Evolutionary conservation across 2,113 vertebrate genomes (phyloP).

Genomic region (Heloderma charlesbogerti): DNA sequence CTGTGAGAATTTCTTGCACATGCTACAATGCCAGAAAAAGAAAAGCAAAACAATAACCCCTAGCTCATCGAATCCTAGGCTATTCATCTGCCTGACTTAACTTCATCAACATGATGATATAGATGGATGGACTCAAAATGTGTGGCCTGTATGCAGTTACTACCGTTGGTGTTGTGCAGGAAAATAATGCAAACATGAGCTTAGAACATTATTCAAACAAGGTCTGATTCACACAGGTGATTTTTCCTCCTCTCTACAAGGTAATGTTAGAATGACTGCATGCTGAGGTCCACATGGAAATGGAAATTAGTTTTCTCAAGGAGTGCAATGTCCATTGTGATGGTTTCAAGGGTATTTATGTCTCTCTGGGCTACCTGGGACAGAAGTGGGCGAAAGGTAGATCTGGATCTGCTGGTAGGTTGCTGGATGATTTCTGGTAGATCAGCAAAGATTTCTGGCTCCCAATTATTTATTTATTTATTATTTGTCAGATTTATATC

Average conservation of each 20-base stretch:
- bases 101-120: conserved; percentile 67
- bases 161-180: conserved; percentile 27
- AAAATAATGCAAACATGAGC: neutral
- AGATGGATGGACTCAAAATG: conserved; percentile 63
- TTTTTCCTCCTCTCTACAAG: neutral
- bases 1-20: conserved; percentile 66
- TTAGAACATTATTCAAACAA: neutral
- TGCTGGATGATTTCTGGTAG: too few relatives aligned
- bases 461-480: too few relatives aligned
- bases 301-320: neutral
- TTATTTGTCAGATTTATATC: too few relatives aligned
- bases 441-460: too few relatives aligned
- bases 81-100: conserved; percentile 71
- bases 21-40: conserved; percentile 51
- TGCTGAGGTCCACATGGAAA: neutral
- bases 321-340: neutral
- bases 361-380: neutral
- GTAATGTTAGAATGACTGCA: neutral
- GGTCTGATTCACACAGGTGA: neutral
- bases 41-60: conserved; percentile 45
- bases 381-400: neutral
- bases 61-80: conserved; percentile 72
- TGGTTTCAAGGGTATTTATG: conserved; percentile 4
- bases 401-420: too few relatives aligned
- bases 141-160: conserved; percentile 58